Percentiles rank a stretch among this genome's conserved stretches.
These are phyloP conservation scores for Himalopsyche anomala DNA, from an alignment of 2,888 invertebrate genomes.

Conservation along the genomic window DNA sequence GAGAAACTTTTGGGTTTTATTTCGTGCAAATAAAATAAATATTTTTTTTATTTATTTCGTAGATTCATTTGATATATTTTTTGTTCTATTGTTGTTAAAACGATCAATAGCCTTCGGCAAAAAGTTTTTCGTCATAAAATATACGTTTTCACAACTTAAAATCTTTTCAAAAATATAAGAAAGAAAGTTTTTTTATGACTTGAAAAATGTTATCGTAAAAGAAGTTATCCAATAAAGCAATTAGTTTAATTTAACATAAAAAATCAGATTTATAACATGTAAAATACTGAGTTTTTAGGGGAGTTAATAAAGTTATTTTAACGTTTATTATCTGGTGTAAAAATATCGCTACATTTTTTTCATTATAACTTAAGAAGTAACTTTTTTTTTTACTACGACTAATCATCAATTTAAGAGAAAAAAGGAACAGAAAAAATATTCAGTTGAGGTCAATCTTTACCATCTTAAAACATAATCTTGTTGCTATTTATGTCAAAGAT, in stretches of 20 bases:
- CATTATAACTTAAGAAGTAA: too few species aligned
- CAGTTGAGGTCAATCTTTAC: too few species aligned
- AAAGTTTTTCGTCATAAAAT: neutral
- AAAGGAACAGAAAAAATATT: too few species aligned
- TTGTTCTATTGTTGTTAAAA: neutral
- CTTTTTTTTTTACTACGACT: too few species aligned
- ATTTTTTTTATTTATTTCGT: neutral
- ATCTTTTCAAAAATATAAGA: constrained; percentile 9
- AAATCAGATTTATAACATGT: constrained; percentile 15
- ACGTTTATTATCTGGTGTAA: too few species aligned
- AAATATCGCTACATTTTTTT: too few species aligned
- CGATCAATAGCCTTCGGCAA: neutral
- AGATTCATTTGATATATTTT: neutral
- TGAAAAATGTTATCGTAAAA: constrained; percentile 17
- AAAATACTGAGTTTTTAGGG: neutral
- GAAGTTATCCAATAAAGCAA: constrained; percentile 7
- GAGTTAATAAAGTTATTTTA: neutral
- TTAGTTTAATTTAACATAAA: constrained; percentile 20
- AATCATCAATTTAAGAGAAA: too few species aligned
- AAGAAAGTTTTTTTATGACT: constrained; percentile 12
- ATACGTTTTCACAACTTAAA: neutral
- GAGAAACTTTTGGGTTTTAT: neutral
- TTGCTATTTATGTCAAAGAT: too few species aligned
- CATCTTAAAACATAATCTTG: too few species aligned
- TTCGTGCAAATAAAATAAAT: neutral